phyloP scores from a whole-genome alignment of 1,140 invertebrate species.

The Caerostris extrusa region DNA sequence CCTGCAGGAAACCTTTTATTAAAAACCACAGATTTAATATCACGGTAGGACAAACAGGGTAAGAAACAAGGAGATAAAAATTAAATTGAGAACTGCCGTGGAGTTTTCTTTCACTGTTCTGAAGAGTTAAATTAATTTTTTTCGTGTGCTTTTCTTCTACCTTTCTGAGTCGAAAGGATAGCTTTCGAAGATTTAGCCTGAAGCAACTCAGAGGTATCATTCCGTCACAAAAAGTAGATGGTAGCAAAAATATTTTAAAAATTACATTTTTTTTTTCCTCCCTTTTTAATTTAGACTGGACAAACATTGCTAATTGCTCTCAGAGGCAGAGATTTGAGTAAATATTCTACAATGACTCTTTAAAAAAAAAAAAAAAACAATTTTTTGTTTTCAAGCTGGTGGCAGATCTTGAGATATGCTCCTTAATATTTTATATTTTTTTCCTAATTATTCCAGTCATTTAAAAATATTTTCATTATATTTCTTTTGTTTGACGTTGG shows the following conservation, averaged over 20 bases:
- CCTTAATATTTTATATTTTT: too few relatives aligned
- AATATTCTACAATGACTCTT: neutral
- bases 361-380: too few relatives aligned
- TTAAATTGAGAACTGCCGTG: constrained; percentile 4
- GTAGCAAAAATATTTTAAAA: neutral
- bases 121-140: constrained; percentile 36
- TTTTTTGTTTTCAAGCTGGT: too few relatives aligned
- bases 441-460: too few relatives aligned
- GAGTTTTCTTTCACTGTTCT: neutral
- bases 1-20: neutral
- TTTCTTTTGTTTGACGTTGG: too few relatives aligned
- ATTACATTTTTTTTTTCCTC: neutral
- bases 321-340: constrained; percentile 50
- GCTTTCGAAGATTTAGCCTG: constrained; percentile 5
- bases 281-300: constrained; percentile 40
- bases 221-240: neutral
- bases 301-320: constrained; percentile 61
- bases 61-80: neutral
- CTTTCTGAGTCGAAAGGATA: neutral
- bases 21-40: constrained; percentile 41
- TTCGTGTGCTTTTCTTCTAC: neutral
- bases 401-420: too few relatives aligned
- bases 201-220: neutral
- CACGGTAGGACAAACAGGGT: constrained; percentile 19
- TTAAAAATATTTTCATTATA: too few relatives aligned